Evolutionary conservation across 2,797 vertebrate species (phyloP).

Genomic region (Sebastes dallii): DNA sequence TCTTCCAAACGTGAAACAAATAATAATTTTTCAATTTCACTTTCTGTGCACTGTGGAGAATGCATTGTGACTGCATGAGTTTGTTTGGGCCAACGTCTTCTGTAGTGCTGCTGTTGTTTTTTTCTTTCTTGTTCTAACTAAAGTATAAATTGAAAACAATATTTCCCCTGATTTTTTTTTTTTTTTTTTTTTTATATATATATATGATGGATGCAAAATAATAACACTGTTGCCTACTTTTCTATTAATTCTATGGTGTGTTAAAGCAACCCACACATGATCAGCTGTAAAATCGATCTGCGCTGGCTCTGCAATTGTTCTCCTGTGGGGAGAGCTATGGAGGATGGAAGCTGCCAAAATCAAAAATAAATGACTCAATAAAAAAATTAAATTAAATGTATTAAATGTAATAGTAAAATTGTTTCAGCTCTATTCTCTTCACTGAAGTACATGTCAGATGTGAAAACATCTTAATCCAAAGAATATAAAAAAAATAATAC

Average conservation of each 20-base stretch:
- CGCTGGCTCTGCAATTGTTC: no score
- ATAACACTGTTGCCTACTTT: neutral
- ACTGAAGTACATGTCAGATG: neutral
- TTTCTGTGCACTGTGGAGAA: neutral
- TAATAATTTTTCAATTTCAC: slow-evolving; percentile 12
- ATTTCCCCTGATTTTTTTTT: neutral
- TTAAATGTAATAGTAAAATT: neutral
- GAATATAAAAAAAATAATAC: neutral
- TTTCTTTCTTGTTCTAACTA: neutral
- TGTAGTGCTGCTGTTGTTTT: neutral
- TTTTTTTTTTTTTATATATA: neutral
- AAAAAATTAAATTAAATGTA: neutral
- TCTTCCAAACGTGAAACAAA: slow-evolving; percentile 10
- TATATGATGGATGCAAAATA: neutral
- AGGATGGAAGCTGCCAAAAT: neutral
- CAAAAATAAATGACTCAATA: neutral
- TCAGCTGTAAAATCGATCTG: no score
- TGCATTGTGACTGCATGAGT: neutral
- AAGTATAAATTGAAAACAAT: slow-evolving; percentile 10
- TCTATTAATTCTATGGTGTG: neutral
- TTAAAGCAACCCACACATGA: neutral
- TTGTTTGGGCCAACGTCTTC: neutral
- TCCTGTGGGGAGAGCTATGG: no score
- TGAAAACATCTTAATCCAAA: neutral
- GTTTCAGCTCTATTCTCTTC: neutral